phyloP scores from a whole-genome alignment of 23 tunicate genomes.

The Phallusia fumigata region DNA sequence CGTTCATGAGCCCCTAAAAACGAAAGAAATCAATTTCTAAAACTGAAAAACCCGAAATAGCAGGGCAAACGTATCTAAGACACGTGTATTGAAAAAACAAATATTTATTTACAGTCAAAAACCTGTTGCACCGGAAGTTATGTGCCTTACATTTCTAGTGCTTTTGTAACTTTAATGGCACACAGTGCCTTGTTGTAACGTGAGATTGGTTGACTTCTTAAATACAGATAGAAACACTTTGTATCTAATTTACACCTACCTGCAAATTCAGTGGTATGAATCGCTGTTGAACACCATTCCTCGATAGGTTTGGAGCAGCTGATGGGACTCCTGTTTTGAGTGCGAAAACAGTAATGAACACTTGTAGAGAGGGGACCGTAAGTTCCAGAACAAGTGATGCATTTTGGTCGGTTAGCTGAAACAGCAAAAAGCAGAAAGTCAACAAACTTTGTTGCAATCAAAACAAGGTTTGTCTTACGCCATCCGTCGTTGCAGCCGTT shows the following conservation, averaged over 20 bases:
- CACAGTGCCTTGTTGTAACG: too few species aligned
- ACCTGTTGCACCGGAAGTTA: too few species aligned
- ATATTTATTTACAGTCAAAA: too few species aligned
- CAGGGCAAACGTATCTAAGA: too few species aligned
- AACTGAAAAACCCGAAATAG: too few species aligned
- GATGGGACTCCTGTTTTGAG: neutral
- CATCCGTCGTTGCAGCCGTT: neutral
- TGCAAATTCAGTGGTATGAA: neutral
- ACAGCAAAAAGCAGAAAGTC: neutral
- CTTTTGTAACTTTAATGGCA: too few species aligned
- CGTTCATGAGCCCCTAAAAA: neutral
- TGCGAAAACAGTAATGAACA: neutral
- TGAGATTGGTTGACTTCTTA: too few species aligned
- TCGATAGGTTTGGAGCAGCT: neutral
- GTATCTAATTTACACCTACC: neutral
- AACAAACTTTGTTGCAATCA: neutral
- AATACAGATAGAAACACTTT: too few species aligned
- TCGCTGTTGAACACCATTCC: neutral
- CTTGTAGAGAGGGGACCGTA: neutral
- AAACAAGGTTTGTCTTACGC: neutral
- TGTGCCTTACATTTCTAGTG: too few species aligned
- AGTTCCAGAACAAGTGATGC: neutral
- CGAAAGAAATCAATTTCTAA: too few species aligned
- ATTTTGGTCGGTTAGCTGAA: neutral
- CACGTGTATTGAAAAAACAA: too few species aligned